A percentile compares a stretch with the other conserved stretches of the same genome.
These are phyloP conservation scores for Bolinopsis microptera DNA, from an alignment of 37 sponge, comb jelly and placozoan genomes.

Conservation along the genomic window DNA sequence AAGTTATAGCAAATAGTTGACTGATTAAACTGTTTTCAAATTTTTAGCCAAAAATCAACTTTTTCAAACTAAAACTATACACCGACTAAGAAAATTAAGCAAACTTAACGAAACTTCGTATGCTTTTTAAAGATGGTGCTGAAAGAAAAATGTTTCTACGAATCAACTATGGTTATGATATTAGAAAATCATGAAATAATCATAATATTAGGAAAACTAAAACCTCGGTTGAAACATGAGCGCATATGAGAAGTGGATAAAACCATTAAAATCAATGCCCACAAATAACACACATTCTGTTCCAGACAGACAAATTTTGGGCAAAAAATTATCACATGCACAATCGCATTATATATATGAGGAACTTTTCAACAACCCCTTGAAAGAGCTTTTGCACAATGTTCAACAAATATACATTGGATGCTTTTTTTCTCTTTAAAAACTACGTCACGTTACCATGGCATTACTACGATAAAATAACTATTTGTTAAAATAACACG, in stretches of 20 bases:
- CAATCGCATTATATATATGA: background rate
- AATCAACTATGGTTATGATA: background rate
- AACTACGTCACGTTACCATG: background rate
- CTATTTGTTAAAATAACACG: background rate
- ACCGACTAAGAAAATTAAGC: too few relatives aligned
- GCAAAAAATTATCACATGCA: background rate
- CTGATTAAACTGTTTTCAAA: too few relatives aligned
- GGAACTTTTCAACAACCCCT: too few relatives aligned
- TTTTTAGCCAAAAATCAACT: too few relatives aligned
- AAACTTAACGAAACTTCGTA: background rate
- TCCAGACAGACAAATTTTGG: background rate
- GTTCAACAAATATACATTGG: background rate
- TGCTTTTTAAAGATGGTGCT: background rate
- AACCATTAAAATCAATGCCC: background rate
- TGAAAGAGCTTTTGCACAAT: too few relatives aligned
- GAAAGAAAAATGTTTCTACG: too few relatives aligned
- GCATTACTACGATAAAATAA: background rate
- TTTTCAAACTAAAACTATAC: too few relatives aligned
- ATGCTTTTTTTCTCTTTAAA: background rate
- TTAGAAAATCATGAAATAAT: background rate
- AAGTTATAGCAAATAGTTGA: too few relatives aligned
- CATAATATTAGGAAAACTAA: background rate
- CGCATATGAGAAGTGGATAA: background rate
- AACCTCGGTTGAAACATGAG: background rate
- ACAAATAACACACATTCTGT: background rate